These are phyloP conservation scores for Acanthochromis polyacanthus DNA, from an alignment of 2,113 vertebrate genomes.

Conservation along the genomic window DNA sequence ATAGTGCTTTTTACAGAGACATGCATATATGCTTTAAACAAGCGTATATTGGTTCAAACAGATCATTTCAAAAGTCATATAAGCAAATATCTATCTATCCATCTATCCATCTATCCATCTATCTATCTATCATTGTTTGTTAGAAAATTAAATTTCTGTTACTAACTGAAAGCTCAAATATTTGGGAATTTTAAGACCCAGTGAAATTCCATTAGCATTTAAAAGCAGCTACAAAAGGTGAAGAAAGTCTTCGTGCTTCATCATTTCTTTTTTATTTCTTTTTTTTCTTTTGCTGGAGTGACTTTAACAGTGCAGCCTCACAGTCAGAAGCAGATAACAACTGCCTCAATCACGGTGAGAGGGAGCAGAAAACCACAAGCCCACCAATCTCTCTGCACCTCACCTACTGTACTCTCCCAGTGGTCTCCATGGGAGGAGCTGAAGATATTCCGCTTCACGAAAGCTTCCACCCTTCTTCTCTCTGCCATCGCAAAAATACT, in stretches of 20 bases:
- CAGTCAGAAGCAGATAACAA: constrained; percentile 42
- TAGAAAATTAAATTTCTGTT: neutral
- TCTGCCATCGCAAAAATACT: constrained; percentile 24
- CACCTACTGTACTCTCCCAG: constrained; percentile 23
- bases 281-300: constrained; percentile 33
- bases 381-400: constrained; percentile 12
- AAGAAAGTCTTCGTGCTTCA: constrained; percentile 17
- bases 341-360: constrained; percentile 35
- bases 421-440: constrained; percentile 25
- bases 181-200: neutral
- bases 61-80: too few species aligned
- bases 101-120: too few species aligned
- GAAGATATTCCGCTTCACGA: constrained; percentile 19
- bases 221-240: constrained; percentile 16
- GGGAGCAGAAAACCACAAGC: constrained; percentile 27
- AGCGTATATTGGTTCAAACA: too few species aligned
- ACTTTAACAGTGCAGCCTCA: constrained; percentile 27
- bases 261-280: neutral
- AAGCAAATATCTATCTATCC: too few species aligned
- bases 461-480: neutral
- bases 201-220: constrained; percentile 27
- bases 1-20: too few species aligned
- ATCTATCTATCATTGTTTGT: neutral
- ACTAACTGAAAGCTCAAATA: neutral
- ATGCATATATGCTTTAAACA: too few species aligned